Evolutionary conservation across 2,797 vertebrate species (phyloP).

Genomic region (Manis crassicaudata): DNA sequence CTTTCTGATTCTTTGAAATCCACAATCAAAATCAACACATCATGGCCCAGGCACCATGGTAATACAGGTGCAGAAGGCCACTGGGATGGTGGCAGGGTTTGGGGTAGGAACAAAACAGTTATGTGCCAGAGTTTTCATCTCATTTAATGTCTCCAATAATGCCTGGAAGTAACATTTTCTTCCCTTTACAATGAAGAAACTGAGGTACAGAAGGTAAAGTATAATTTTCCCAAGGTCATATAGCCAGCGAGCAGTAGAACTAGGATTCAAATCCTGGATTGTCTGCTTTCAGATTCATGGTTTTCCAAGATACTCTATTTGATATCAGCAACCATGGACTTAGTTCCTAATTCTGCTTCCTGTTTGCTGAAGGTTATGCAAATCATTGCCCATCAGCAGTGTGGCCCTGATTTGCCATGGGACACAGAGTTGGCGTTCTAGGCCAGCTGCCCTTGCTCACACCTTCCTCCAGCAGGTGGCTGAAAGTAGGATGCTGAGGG

Average conservation of each 20-base stretch:
- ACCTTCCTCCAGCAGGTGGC: not conserved
- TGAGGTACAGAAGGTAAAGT: not conserved
- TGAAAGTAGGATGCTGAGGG: not conserved
- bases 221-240: not conserved
- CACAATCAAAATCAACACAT: not conserved
- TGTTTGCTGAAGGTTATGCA: not conserved
- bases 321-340: not conserved
- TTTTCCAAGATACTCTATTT: not conserved
- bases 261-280: not conserved
- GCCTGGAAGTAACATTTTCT: not conserved
- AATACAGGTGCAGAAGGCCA: not conserved
- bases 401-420: not conserved
- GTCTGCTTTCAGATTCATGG: not conserved
- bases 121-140: not conserved
- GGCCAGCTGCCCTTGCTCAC: not conserved
- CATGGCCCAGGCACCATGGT: not conserved
- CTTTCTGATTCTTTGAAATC: not conserved
- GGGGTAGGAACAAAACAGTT: not conserved
- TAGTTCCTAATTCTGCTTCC: not conserved
- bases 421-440: not conserved
- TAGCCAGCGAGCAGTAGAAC: not conserved
- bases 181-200: conserved; percentile 26
- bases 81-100: not conserved
- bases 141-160: conserved; percentile 1
- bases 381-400: not conserved